Evolutionary conservation across 2,113 vertebrate species (phyloP), one percentile per base, ranked within the genome.

Genomic region (Pica pica): DNA sequence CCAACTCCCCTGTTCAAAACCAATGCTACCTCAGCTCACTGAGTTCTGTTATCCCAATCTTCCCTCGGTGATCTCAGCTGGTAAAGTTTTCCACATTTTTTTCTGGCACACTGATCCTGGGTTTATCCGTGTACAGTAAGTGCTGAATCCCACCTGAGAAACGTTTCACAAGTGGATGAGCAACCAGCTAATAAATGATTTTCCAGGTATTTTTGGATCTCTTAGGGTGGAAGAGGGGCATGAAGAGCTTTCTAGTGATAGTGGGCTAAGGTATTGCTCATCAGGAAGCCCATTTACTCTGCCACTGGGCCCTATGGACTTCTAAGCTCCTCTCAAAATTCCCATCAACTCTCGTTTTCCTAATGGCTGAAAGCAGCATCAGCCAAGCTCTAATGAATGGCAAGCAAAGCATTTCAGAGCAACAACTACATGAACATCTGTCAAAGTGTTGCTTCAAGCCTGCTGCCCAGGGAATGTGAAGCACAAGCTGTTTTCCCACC

Each of bases 141-240:
- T 59, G 50, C 91, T 65, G 63, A 67, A 55, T 83, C 35, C 64
- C 87, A 71, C 81, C 78, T 82, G 60, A 87, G 87, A 56, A 44
- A 42, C 0, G 4, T 64, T 59, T 70, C 86, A 81, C 49, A 55
- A 82, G 50, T 22, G 39, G 65, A 50, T 65, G 95, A 85, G 67
- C 89, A 83, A 87, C 47, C 87, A 44, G 67, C 39, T 76, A 47
- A 81, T 75, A 85, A 76, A 50, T 59, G 47, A 82, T 63, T 59
- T 67, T 53, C 50, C 71, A 59, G 78, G 7, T 91, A 90, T 69
- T 90, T 95, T 88, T 31, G 41, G 74, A 28, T 68, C 64, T 83
- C 53, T 80, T 35, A 57, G 69, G 42, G 9, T 50, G 13, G 16
- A 88, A 46, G n/a, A n/a, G n/a, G n/a, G n/a, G 27, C 55, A 73